Base-by-base conservation (phyloP, 2,888 invertebrate genomes). In the Nymphalis urticae region DNA sequence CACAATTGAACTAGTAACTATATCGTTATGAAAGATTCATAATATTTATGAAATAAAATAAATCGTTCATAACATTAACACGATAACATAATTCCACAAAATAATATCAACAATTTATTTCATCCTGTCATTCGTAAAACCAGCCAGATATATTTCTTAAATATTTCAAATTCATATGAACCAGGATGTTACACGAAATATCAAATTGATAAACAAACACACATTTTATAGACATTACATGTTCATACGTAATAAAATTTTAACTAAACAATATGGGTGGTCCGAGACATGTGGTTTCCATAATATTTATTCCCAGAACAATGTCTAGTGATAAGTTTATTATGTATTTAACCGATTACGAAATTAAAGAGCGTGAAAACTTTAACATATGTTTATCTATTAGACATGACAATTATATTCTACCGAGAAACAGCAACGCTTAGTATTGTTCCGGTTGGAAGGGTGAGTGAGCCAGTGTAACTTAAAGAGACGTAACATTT, bases 261-360 rank as follows among this genome's bases (percentile, higher is more conserved):
- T n/a, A 63, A n/a, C n/a, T 53, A 69, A 69, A 69, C 69, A 62
- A 16, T 51, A 59, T 48, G 66, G 70, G 70, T 70, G 70, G 70
- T 70, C 70, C 24, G 0, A 27, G 21, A 53, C 70, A 70, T 47
- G 56, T 70, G 70, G 59, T 24, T 70, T 61, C 56, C 63, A 63
- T 63, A 50, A 32, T 60, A 47, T n/a, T 0, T 19, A 19, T 69
- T 69, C 56, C 56, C 42, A 62, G 64, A 51, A 68, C 8, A 51
- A 66, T 60, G 16, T 21, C 17, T 53, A 5, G 13, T 24, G 21
- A 16, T 53, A 16, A 16, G 16, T 24, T 16, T 54, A 24, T 54
- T 53, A 10, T 42, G 9, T 16, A 24, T 24, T 53, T 5, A 24
- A 54, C 54, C 24, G 54, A 54, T 8, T 54, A 21, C 16, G 53